phyloP scores from a whole-genome alignment of 2,797 vertebrate genomes.

The Potorous gilbertii region DNA sequence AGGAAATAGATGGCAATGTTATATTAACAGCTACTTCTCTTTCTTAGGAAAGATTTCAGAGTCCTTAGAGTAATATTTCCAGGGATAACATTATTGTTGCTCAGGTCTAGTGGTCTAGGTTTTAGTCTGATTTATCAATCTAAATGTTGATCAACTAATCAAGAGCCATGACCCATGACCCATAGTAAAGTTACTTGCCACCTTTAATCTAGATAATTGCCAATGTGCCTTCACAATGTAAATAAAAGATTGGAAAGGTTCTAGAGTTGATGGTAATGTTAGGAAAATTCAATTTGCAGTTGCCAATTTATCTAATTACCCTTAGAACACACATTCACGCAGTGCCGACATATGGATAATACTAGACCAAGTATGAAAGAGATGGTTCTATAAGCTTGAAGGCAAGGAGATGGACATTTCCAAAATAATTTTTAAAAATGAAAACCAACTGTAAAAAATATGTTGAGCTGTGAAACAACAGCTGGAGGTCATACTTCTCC shows the following conservation, averaged over 20 bases:
- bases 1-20: conserved; percentile 67
- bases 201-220: conserved; percentile 27
- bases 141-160: conserved; percentile 57
- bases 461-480: background rate
- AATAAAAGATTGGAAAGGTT: conserved; percentile 16
- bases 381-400: background rate
- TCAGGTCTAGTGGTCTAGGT: conserved; percentile 46
- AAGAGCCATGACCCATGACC: conserved; percentile 16
- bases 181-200: conserved; percentile 44
- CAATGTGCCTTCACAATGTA: conserved; percentile 13
- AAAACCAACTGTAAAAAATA: background rate
- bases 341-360: background rate
- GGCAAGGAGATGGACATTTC: background rate
- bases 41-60: conserved; percentile 60
- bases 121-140: conserved; percentile 51
- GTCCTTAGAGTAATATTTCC: conserved; percentile 66
- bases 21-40: conserved; percentile 49
- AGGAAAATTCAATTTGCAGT: conserved; percentile 35
- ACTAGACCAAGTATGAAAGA: background rate
- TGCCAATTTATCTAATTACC: conserved; percentile 10
- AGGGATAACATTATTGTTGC: conserved; percentile 59
- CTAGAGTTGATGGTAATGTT: background rate
- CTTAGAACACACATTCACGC: conserved; percentile 22
- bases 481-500: background rate
- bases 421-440: background rate